Percentiles rank a stretch among this genome's conserved stretches.
Conservation (phyloP, 2,113 vertebrate genomes). For the Nymphicus hollandicus region DNA sequence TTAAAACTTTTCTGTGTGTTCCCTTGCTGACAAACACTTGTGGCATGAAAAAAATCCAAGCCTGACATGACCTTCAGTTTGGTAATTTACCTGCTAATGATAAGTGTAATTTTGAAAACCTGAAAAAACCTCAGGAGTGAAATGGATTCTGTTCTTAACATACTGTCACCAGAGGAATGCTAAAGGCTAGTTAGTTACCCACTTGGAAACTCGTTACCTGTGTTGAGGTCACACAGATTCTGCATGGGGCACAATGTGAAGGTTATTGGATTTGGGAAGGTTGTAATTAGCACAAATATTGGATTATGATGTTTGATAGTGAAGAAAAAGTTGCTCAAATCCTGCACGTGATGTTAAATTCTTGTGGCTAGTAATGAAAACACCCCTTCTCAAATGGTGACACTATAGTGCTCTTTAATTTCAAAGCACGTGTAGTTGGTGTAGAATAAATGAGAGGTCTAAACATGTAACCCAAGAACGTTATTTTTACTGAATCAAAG, state of each 20-base stretch:
- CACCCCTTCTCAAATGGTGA: neutral
- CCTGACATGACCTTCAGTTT: accelerated
- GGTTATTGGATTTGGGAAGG: neutral
- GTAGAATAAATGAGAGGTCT: neutral
- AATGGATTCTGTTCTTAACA: neutral
- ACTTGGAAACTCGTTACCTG: neutral
- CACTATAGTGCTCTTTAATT: neutral
- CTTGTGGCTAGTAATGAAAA: neutral
- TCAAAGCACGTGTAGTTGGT: neutral
- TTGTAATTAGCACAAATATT: neutral
- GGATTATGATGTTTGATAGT: neutral
- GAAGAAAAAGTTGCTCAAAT: neutral
- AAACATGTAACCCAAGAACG: neutral
- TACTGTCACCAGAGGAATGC: neutral
- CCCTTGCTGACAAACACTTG: neutral
- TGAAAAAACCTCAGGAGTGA: neutral
- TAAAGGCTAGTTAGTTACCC: neutral
- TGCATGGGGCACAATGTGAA: neutral
- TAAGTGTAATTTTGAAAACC: neutral
- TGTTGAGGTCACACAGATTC: neutral
- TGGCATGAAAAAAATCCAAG: neutral
- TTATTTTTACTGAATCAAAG: neutral
- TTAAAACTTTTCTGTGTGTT: neutral
- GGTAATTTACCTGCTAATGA: neutral
- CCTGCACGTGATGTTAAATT: neutral